Conservation (phyloP, 2,888 invertebrate species). For the Dasysyrphus albostriatus region DNA sequence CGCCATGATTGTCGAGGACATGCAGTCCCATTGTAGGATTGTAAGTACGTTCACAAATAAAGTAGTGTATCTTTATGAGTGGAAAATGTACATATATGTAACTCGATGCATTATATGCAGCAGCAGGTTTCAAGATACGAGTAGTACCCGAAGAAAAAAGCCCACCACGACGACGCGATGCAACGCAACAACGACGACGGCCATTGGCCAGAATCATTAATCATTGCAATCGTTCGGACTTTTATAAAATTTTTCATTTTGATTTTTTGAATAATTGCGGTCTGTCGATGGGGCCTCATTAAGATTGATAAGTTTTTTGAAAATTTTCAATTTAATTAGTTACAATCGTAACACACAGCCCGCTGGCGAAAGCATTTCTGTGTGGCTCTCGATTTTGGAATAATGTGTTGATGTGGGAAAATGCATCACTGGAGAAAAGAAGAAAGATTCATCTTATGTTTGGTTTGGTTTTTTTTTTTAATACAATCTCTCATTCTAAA, state of each 20-base stretch:
- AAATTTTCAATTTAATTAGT: slow-evolving; percentile 83
- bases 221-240: slow-evolving; percentile 72
- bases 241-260: slow-evolving; percentile 76
- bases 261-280: slow-evolving; percentile 76
- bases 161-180: no score
- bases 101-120: not conserved
- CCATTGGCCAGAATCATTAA: slow-evolving; percentile 64
- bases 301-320: slow-evolving; percentile 83
- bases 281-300: slow-evolving; percentile 76
- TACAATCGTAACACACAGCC: slow-evolving; percentile 81
- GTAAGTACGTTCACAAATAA: slow-evolving; percentile 61
- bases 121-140: slow-evolving; percentile 58
- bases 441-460: slow-evolving; percentile 22
- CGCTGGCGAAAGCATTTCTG: slow-evolving; percentile 79
- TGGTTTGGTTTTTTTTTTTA: not conserved
- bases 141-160: slow-evolving; percentile 32
- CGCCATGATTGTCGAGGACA: slow-evolving; percentile 75
- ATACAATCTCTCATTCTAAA: no score
- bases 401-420: slow-evolving; percentile 65
- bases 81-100: not conserved
- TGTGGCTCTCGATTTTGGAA: slow-evolving; percentile 55
- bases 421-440: slow-evolving; percentile 26
- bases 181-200: slow-evolving; percentile 53
- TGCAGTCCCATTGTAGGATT: slow-evolving; percentile 67
- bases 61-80: slow-evolving; percentile 13